Evolutionary conservation across 2,113 vertebrate genomes (phyloP).

Genomic region (Redunca redunca): DNA sequence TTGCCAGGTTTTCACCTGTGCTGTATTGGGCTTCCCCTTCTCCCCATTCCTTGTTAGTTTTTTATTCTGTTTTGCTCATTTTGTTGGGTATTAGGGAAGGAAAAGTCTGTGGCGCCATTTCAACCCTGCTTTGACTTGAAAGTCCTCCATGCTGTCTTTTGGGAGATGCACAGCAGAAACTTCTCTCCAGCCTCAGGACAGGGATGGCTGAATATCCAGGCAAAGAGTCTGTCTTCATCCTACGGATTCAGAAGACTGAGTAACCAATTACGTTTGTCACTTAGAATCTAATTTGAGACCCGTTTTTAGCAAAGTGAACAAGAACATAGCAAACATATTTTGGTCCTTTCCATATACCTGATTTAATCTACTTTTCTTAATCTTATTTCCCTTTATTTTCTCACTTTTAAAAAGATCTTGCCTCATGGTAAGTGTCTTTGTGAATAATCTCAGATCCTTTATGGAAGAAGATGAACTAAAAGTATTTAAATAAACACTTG

Average conservation of each 20-base stretch:
- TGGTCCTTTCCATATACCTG: neutral
- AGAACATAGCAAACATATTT: neutral
- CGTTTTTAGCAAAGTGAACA: neutral
- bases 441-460: neutral
- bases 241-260: neutral
- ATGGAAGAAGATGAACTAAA: neutral
- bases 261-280: neutral
- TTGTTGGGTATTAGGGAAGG: neutral
- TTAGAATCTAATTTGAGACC: neutral
- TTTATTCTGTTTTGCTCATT: neutral
- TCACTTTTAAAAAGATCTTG: slow-evolving; percentile 8
- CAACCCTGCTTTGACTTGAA: neutral
- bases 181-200: neutral
- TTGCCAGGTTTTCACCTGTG: neutral
- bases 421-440: neutral
- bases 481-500: neutral
- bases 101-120: neutral
- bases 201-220: neutral
- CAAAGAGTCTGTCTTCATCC: neutral
- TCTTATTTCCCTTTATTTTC: neutral
- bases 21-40: neutral
- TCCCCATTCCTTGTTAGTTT: neutral
- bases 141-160: neutral
- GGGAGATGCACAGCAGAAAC: neutral
- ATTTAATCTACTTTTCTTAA: neutral